Conservation (phyloP, 2,797 vertebrate genomes). For the Onychomys leucogaster region DNA sequence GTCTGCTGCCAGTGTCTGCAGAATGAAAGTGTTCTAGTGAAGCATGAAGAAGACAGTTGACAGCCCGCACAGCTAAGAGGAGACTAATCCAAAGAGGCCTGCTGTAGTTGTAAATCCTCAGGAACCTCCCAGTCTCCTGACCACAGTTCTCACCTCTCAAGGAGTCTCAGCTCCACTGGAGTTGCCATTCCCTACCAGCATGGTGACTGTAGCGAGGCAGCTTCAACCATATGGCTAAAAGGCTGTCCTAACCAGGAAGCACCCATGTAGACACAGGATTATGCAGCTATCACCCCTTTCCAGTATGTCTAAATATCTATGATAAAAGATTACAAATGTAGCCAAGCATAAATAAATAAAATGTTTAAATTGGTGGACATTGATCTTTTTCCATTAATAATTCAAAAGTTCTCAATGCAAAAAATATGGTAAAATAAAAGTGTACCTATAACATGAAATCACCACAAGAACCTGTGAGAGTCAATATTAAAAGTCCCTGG, state of each 20-base stretch:
- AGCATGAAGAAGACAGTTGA: constrained; percentile 56
- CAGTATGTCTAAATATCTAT: not conserved
- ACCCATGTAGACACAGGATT: not conserved
- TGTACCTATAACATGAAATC: not conserved
- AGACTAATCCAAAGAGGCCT: not conserved
- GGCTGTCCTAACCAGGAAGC: not conserved
- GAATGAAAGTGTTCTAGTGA: constrained; percentile 60
- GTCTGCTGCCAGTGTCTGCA: constrained; percentile 11
- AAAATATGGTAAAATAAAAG: not conserved
- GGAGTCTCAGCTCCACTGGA: not conserved
- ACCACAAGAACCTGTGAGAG: not conserved
- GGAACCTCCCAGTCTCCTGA: not conserved
- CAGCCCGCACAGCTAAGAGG: not conserved
- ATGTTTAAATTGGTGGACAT: not conserved
- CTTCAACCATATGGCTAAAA: not conserved
- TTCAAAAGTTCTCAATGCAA: not conserved
- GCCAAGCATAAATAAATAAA: not conserved
- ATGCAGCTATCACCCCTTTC: not conserved
- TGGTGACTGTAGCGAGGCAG: not conserved
- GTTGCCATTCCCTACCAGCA: too few species aligned
- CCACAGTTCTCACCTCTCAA: not conserved
- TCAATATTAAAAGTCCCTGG: not conserved
- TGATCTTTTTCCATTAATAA: not conserved
- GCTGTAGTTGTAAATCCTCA: not conserved
- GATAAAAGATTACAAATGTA: not conserved